A percentile compares a stretch with the other conserved stretches of the same genome.
phyloP scores from a whole-genome alignment of 2,888 invertebrate genomes.

The Scaptomyza flava region DNA sequence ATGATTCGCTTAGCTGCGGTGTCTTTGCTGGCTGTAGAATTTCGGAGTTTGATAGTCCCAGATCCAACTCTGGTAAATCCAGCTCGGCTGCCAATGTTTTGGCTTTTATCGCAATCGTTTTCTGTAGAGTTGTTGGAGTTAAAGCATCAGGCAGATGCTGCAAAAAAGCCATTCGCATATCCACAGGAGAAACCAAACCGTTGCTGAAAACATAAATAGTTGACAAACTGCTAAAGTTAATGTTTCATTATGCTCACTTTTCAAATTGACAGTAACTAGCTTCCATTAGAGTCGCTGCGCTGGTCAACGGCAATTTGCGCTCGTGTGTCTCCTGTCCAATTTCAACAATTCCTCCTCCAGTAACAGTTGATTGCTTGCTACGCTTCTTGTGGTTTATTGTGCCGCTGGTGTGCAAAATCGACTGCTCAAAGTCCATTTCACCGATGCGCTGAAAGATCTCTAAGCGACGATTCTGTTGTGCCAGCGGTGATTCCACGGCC shows the following conservation, averaged over 20 bases:
- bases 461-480: conserved; percentile 85
- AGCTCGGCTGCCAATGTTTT: conserved; percentile 85
- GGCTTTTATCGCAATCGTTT: conserved; percentile 91
- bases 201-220: conserved; percentile 41
- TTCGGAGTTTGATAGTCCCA: conserved; percentile 71
- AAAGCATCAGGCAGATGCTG: conserved; percentile 85
- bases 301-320: conserved; percentile 55
- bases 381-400: conserved; percentile 49
- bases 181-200: conserved; percentile 62
- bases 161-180: conserved; percentile 63
- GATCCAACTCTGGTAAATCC: conserved; percentile 75
- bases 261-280: conserved; percentile 83
- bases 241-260: conserved; percentile 45
- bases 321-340: conserved; percentile 79
- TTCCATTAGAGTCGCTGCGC: conserved; percentile 85
- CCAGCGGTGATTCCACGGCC: conserved; percentile 81
- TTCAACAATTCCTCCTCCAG: conserved; percentile 80
- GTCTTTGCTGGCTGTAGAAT: conserved; percentile 52
- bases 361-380: conserved; percentile 13
- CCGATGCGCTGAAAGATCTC: conserved; percentile 90
- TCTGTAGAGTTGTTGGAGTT: conserved; percentile 88
- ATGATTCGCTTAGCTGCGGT: conserved; percentile 31
- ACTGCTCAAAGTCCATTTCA: conserved; percentile 89
- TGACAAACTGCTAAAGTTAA: neutral
- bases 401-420: conserved; percentile 88